Base-by-base conservation (phyloP, 2,113 vertebrate genomes). In the Suricata suricatta region DNA sequence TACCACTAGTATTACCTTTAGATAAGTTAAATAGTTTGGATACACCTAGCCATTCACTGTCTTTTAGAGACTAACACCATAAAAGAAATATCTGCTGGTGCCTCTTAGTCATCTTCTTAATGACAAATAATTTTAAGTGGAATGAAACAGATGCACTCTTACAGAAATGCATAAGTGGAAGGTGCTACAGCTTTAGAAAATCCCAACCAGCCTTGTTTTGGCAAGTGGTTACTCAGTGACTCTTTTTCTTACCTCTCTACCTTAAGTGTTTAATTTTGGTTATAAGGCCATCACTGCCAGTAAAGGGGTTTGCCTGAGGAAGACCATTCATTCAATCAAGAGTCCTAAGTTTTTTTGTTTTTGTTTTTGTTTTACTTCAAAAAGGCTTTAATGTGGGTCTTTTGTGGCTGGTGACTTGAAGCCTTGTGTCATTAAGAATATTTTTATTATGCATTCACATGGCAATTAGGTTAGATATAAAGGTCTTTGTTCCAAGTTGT, bases 261-360 rank as follows among this genome's bases (percentile, higher is more conserved):
- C 41, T 90, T 92, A 29, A 89, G 41, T 79, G 35, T 91, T 88
- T 88, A 95, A 92, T 54, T 77, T 31, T 95, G 71, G 72, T 66
- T 96, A 52, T 38, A 52, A 97, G 90, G 60, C 23, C 60, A 96
- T 57, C 82, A 52, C 35, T 69, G 31, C 74, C 69, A 66, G 54
- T 31, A 82, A 94, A 88, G 57, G 1, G 10, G 25, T 33, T 76
- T 68, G 9, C 66, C 7, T 83, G 54, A 79, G 72, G 38, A 57
- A 94, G 9, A 93, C 10, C 10, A 74, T 47, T 64, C 29, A 35
- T 25, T 19, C 14, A 41, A n/a, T n/a, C n/a, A 82, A 76, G n/a
- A 77, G 11, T 87, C 21, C 81, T 50, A 50, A 50, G 9, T 50
- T n/a, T n/a, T n/a, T n/a, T n/a, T n/a, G n/a, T n/a, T n/a, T n/a